Evolutionary conservation across 2,113 vertebrate species (phyloP), one percentile per base, ranked within the genome.

Genomic region (Hipposideros armiger): DNA sequence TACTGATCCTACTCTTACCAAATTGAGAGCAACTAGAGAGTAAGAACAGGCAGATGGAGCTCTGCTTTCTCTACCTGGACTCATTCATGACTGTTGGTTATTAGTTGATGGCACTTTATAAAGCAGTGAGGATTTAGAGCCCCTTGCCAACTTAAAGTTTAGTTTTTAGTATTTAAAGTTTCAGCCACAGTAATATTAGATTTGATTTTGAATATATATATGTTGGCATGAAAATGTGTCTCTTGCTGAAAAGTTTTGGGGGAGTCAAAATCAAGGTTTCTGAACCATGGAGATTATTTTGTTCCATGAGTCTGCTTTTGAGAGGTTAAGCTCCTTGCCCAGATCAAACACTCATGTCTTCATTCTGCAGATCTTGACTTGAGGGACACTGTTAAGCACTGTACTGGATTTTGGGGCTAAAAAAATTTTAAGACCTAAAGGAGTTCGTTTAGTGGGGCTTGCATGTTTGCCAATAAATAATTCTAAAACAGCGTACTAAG

Each of bases 21-120:
- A 32, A 54, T 92, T 32, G 81, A 26, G 85, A 91, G 54, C 30
- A 76, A 47, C 40, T 42, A 40, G 90, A 78, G 82, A 87, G 26
- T 54, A 52, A 50, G 90, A 92, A 56, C 69, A 83, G 64, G 67
- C 88, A 96, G 95, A 52, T 84, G 92, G 87, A 90, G 32, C 60
- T 22, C 4, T 4, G 7, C 15, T 62, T 91, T n/a, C 62, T 90
- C 3, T 76, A 15, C 14, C 26, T 36, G 54, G 81, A 81, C 40
- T 28, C 47, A 3, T 67, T 77, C 2, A 6, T 90, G 83, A 92
- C 78, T 94, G 5, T 74, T 74, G 76, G 78, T 62, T 93, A 30
- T 89, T 90, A 87, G 73, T 95, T 95, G 91, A 62, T 85, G 36
- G 11, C 22, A 81, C 20, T 85, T 52, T 40, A n/a, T 56, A 66